phyloP scores from a whole-genome alignment of 2,113 vertebrate species.

The Cynoglossus semilaevis region DNA sequence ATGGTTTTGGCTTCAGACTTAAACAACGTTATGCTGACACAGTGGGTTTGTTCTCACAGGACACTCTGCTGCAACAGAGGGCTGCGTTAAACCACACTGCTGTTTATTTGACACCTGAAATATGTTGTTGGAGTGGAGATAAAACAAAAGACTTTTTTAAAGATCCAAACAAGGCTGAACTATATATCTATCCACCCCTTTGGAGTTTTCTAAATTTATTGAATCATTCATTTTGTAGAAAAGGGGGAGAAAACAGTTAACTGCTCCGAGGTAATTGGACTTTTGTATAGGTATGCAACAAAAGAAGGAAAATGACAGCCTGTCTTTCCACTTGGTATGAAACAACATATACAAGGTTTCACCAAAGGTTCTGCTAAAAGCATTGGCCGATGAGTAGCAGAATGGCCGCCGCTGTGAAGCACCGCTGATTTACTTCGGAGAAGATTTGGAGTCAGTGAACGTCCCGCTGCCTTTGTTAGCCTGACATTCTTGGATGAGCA shows the following conservation, averaged over 20 bases:
- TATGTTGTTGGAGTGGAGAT: conserved; percentile 2
- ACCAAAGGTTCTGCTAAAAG: too few species aligned
- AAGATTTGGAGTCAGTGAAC: neutral
- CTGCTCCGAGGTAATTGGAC: too few species aligned
- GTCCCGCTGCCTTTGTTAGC: neutral
- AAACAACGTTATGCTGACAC: conserved; percentile 32
- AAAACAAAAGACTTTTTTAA: conserved; percentile 1
- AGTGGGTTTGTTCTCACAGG: conserved; percentile 14
- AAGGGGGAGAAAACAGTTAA: neutral
- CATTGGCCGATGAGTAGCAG: too few species aligned
- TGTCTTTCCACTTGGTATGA: too few species aligned
- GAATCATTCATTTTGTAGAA: neutral
- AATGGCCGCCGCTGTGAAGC: neutral
- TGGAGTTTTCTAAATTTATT: too few species aligned
- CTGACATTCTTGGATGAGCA: neutral
- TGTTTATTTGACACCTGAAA: conserved; percentile 9
- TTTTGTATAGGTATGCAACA: too few species aligned
- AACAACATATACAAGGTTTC: too few species aligned
- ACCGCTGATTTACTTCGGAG: neutral
- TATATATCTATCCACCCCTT: neutral
- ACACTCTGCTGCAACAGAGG: conserved; percentile 2
- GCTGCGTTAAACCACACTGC: neutral
- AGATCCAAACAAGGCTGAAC: neutral
- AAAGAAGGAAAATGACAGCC: too few species aligned
- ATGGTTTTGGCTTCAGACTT: conserved; percentile 33